phyloP scores from a whole-genome alignment of 2,113 vertebrate genomes.

The Platycercus adscitus region DNA sequence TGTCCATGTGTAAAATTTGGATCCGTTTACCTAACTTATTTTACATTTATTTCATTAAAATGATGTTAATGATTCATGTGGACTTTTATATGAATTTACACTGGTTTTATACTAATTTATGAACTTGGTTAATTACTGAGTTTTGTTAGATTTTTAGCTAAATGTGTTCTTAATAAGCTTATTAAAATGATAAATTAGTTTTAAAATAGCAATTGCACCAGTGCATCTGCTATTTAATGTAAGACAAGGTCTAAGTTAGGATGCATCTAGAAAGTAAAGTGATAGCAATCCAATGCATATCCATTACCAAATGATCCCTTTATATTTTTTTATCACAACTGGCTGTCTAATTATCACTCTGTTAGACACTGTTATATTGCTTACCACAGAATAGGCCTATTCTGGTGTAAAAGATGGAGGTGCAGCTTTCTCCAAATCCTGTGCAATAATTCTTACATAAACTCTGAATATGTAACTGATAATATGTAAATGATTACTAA shows the following conservation, averaged over 20 bases:
- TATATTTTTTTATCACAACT: background rate
- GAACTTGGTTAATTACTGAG: background rate
- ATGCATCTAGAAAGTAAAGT: background rate
- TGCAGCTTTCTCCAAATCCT: constrained; percentile 33
- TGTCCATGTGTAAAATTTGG: background rate
- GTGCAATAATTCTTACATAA: constrained; percentile 24
- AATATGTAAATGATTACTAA: constrained; percentile 59
- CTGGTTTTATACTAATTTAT: background rate
- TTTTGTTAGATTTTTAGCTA: background rate
- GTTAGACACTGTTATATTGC: background rate
- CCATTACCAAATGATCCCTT: background rate
- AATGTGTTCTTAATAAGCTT: background rate
- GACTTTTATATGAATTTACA: background rate
- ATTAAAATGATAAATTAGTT: background rate
- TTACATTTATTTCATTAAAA: background rate
- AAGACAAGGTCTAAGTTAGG: background rate
- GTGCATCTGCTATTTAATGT: background rate
- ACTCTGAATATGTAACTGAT: constrained; percentile 69
- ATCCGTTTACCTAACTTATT: background rate
- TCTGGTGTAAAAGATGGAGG: constrained; percentile 26
- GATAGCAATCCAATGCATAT: background rate
- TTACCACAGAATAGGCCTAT: constrained; percentile 11
- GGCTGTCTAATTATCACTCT: background rate
- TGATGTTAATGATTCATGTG: fast-evolving
- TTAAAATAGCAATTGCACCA: background rate